A percentile compares a stretch with the other conserved stretches of the same genome.
phyloP scores from a whole-genome alignment of 2,113 vertebrate species.

The Marmota monax region DNA sequence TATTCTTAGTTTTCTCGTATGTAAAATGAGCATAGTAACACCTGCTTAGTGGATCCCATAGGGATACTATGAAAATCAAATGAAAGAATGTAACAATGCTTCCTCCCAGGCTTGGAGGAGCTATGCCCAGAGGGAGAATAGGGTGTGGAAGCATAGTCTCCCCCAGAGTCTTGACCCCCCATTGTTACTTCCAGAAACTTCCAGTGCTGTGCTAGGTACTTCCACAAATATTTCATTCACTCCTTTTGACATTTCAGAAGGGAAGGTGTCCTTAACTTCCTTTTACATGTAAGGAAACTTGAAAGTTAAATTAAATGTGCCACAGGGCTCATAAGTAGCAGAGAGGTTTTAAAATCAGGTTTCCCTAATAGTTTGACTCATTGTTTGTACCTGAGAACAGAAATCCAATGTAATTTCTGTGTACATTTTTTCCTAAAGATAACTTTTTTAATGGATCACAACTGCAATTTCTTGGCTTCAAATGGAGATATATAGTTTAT shows the following conservation, averaged over 20 bases:
- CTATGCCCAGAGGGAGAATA: background rate
- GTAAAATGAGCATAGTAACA: background rate
- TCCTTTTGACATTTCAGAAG: background rate
- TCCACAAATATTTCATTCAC: background rate
- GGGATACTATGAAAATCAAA: background rate
- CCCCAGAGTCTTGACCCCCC: background rate
- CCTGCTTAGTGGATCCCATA: background rate
- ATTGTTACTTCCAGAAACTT: background rate
- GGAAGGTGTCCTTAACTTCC: background rate
- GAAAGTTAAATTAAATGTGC: background rate
- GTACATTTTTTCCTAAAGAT: background rate
- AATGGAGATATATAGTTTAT: background rate
- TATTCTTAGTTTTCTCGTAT: background rate
- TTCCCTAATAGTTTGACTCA: background rate
- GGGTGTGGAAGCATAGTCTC: background rate
- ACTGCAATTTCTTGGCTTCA: background rate
- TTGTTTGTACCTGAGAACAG: background rate
- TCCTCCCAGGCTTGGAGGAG: background rate
- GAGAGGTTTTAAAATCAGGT: background rate
- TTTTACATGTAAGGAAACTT: background rate
- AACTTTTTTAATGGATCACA: background rate
- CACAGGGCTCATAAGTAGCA: background rate
- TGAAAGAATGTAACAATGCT: background rate
- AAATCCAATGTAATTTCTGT: conserved; percentile 4
- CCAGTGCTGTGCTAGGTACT: background rate